These are phyloP conservation scores for Lanius collurio DNA, from an alignment of 2,113 vertebrate species.

Conservation along the genomic window DNA sequence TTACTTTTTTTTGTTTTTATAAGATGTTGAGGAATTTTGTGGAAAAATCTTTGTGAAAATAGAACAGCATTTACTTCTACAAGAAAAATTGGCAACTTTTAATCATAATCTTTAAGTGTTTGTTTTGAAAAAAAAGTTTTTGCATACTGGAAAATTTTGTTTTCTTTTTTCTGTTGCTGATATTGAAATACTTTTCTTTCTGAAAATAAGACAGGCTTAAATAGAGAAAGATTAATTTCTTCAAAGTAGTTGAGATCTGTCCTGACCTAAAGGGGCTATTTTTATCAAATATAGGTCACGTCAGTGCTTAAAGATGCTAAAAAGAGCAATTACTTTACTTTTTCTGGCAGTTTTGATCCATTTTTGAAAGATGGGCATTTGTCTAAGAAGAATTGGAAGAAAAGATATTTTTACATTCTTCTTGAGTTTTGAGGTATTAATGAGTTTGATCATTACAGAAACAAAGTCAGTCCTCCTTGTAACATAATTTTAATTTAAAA, in stretches of 20 bases:
- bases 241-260: neutral
- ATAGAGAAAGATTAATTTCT: neutral
- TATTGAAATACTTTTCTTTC: neutral
- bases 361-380: neutral
- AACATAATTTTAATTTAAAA: neutral
- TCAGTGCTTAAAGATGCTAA: neutral
- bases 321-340: neutral
- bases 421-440: neutral
- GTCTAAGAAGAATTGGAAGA: neutral
- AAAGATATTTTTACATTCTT: neutral
- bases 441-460: neutral
- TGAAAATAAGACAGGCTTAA: neutral
- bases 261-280: neutral
- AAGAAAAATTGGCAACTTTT: neutral
- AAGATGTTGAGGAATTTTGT: neutral
- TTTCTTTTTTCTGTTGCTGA: neutral
- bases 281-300: neutral
- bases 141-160: accelerated
- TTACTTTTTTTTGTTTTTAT: neutral
- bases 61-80: neutral
- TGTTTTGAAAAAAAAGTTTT: neutral
- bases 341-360: accelerated
- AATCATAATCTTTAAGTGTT: neutral
- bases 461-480: neutral
- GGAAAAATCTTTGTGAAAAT: neutral